Percentiles rank a stretch among this genome's conserved stretches.
Conservation (phyloP, 2,888 invertebrate species). For the Noctua pronuba region DNA sequence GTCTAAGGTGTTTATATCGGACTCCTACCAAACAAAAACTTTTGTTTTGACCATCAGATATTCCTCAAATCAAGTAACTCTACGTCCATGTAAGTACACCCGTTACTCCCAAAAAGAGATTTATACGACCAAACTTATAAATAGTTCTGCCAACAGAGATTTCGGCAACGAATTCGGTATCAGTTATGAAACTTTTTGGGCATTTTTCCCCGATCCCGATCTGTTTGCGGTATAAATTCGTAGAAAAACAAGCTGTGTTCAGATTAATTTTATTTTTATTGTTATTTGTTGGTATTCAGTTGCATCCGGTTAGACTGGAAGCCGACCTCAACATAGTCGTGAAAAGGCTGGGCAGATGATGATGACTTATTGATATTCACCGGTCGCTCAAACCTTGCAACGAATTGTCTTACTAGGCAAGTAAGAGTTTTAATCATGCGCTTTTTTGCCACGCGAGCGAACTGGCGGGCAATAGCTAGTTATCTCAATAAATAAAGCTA, state of each 20-base stretch:
- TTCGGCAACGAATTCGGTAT: conserved; percentile 7
- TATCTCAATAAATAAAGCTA: no score
- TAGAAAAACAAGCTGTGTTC: neutral
- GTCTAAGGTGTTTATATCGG: neutral
- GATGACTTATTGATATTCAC: neutral
- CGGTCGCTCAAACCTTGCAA: no score
- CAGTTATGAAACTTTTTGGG: conserved; percentile 3
- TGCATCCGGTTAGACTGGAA: no score
- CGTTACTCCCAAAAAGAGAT: neutral
- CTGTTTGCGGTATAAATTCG: neutral
- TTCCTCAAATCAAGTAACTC: conserved; percentile 14
- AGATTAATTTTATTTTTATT: neutral
- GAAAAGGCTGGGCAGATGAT: neutral
- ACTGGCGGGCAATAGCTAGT: neutral
- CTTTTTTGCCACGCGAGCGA: no score
- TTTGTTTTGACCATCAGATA: neutral
- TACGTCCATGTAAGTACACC: neutral
- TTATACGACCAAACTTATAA: conserved; percentile 18
- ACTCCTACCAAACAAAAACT: neutral
- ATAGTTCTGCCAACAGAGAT: conserved; percentile 22
- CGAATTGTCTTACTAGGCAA: no score
- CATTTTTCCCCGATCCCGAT: neutral
- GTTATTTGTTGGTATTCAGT: neutral
- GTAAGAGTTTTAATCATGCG: neutral
- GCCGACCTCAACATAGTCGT: neutral